phyloP scores from a whole-genome alignment of 1,140 invertebrate species.

The Centruroides vittatus region DNA sequence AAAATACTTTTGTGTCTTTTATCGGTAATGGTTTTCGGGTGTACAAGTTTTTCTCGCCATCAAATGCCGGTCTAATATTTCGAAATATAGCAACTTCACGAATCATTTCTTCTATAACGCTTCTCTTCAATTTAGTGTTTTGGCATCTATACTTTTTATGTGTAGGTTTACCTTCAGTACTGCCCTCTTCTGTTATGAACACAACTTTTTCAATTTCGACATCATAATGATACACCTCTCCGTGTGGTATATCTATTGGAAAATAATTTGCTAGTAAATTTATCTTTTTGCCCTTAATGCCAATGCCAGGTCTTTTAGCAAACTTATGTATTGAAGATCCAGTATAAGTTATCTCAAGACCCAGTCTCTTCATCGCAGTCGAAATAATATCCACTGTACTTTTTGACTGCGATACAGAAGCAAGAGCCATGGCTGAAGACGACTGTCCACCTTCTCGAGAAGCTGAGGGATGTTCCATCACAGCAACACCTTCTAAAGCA shows the following conservation, averaged over 20 bases:
- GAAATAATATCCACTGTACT: too few species aligned
- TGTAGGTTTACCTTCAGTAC: too few species aligned
- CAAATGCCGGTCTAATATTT: slow-evolving; percentile 1
- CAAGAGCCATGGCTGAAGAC: too few species aligned
- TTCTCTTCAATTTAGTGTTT: slow-evolving; percentile 1
- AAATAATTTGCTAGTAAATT: slow-evolving; percentile 4
- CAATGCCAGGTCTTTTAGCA: not conserved
- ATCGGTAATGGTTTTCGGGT: not conserved
- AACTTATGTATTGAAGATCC: not conserved
- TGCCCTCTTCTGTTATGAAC: not conserved
- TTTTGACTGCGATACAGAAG: too few species aligned
- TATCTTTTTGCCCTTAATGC: slow-evolving; percentile 3
- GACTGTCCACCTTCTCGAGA: too few species aligned
- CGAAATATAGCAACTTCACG: not conserved
- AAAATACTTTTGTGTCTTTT: not conserved
- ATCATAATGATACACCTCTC: slow-evolving; percentile 11
- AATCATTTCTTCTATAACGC: slow-evolving; percentile 2
- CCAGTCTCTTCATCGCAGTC: too few species aligned
- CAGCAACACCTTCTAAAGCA: too few species aligned
- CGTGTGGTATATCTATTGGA: slow-evolving; percentile 3
- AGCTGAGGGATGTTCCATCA: too few species aligned
- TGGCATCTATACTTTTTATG: slow-evolving; percentile 2
- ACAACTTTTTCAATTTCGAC: slow-evolving; percentile 1
- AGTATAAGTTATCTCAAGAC: too few species aligned
- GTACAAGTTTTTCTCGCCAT: slow-evolving; percentile 8